Evolutionary conservation across 2,797 vertebrate genomes (phyloP).

Genomic region (Anguilla anguilla): DNA sequence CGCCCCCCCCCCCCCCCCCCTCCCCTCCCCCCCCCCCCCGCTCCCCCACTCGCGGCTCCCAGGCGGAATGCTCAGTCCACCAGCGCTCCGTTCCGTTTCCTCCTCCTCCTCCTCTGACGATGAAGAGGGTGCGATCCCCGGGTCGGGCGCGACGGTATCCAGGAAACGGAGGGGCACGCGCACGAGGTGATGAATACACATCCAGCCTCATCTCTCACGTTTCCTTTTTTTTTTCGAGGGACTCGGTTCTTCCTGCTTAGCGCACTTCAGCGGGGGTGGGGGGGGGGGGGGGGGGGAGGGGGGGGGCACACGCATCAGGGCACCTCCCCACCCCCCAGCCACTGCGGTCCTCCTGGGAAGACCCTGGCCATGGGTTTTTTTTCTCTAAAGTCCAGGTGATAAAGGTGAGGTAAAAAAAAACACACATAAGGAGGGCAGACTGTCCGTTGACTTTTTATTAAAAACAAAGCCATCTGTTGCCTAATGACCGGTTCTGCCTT

Average conservation of each 20-base stretch:
- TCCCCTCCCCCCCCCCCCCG: too few species aligned
- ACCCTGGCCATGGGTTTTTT: background rate
- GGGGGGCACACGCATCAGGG: background rate
- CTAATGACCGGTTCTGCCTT: background rate
- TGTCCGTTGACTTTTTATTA: background rate
- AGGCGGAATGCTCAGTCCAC: too few species aligned
- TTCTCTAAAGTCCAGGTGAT: background rate
- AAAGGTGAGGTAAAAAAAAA: background rate
- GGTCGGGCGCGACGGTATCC: background rate
- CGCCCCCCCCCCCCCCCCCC: too few species aligned
- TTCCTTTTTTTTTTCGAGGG: background rate
- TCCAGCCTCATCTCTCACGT: conserved; percentile 4
- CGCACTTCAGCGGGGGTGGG: background rate
- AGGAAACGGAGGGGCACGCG: background rate
- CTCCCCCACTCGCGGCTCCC: too few species aligned
- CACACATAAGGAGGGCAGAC: too few species aligned
- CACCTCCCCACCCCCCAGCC: background rate
- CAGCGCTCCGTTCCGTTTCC: too few species aligned
- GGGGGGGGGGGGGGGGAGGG: too few species aligned
- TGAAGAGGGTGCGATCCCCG: background rate
- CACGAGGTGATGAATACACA: conserved; percentile 13
- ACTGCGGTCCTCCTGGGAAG: background rate
- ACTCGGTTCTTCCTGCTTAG: background rate
- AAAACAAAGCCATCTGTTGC: background rate
- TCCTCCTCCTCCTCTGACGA: too few species aligned